Conservation (phyloP, 2,113 vertebrate genomes). For the Mesitornis unicolor region DNA sequence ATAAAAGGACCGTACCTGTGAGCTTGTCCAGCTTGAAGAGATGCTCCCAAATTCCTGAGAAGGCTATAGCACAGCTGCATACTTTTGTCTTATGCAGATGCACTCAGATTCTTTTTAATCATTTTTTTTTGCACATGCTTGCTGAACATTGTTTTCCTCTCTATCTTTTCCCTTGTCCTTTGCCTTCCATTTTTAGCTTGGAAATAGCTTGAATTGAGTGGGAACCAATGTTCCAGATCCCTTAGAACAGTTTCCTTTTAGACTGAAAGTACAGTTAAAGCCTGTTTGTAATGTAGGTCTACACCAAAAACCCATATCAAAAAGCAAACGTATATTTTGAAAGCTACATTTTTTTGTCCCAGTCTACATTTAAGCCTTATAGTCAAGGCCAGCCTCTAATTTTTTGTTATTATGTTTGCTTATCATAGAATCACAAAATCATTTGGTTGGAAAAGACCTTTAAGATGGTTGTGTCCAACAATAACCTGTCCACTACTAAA, state of each 20-base stretch:
- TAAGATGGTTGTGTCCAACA: too few species aligned
- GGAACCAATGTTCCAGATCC: background rate
- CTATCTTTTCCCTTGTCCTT: background rate
- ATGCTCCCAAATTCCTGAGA: background rate
- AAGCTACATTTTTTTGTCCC: background rate
- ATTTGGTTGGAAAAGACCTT: too few species aligned
- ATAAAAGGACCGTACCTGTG: background rate
- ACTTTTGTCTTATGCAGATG: background rate
- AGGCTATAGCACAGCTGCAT: background rate
- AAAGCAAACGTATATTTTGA: accelerated
- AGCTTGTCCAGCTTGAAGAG: background rate
- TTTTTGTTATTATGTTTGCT: background rate
- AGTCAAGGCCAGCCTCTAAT: accelerated
- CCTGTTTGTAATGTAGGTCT: background rate
- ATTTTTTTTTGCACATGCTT: background rate
- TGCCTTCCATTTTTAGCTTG: background rate
- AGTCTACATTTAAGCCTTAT: background rate
- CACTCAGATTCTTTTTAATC: background rate
- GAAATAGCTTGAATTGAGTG: background rate
- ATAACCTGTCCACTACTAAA: too few species aligned
- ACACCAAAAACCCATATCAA: background rate
- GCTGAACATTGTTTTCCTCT: background rate
- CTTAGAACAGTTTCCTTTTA: background rate
- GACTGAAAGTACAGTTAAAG: background rate
- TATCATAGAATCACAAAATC: too few species aligned